phyloP scores from a whole-genome alignment of 2,113 vertebrate genomes.

The Cyphomyrus plagiostoma region DNA sequence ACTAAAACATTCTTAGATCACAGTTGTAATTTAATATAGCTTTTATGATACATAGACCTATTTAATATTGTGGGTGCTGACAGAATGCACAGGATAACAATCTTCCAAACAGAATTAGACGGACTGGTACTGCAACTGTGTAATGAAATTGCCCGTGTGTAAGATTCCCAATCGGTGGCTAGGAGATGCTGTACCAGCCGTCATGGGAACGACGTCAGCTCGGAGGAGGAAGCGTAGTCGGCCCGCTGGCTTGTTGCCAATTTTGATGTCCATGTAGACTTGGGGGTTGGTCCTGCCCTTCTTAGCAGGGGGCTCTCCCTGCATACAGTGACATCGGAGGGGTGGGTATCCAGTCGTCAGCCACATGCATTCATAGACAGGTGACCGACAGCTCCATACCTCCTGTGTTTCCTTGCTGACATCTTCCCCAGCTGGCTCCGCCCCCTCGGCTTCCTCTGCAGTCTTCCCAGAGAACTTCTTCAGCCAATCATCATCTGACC shows the following conservation, averaged over 20 bases:
- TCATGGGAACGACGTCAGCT: conserved; percentile 92
- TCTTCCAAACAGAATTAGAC: background rate
- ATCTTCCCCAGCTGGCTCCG: conserved; percentile 58
- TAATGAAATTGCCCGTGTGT: background rate
- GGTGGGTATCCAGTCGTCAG: background rate
- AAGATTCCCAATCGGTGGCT: background rate
- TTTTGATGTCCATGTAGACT: conserved; percentile 97
- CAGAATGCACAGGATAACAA: background rate
- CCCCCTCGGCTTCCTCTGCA: conserved; percentile 74
- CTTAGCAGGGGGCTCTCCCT: conserved; percentile 82
- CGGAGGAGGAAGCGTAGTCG: conserved; percentile 82
- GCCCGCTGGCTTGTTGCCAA: conserved; percentile 86
- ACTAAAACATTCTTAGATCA: background rate
- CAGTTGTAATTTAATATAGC: background rate
- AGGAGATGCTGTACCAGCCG: conserved; percentile 63
- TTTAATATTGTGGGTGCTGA: background rate
- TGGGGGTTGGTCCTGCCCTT: conserved; percentile 83
- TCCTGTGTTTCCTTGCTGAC: conserved; percentile 65
- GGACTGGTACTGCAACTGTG: background rate
- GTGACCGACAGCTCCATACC: conserved; percentile 46
- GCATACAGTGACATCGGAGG: background rate
- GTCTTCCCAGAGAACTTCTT: conserved; percentile 97
- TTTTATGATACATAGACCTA: background rate
- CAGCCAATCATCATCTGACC: conserved; percentile 96
- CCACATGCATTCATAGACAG: background rate